These are phyloP conservation scores for Habroteleia sp. DNA, from an alignment of 2,888 invertebrate genomes.

Conservation along the genomic window DNA sequence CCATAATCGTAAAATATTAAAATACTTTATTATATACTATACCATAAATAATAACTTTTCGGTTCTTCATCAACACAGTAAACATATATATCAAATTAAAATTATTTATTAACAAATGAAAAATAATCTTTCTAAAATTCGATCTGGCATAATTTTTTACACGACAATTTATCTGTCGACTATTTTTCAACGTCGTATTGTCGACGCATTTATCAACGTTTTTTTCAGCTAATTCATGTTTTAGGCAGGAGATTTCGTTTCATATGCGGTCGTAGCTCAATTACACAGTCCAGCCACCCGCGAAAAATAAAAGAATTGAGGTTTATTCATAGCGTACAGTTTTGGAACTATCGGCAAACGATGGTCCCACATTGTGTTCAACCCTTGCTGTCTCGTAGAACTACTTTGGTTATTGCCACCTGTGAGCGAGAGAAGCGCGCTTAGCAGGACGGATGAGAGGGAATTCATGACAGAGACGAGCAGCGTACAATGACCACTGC, in stretches of 20 bases:
- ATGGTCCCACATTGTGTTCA: slow-evolving; percentile 66
- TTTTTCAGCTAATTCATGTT: slow-evolving; percentile 28
- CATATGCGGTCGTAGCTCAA: slow-evolving; percentile 67
- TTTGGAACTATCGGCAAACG: slow-evolving; percentile 67
- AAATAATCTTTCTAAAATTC: slow-evolving; percentile 1
- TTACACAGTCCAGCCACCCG: slow-evolving; percentile 53
- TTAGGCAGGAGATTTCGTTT: slow-evolving; percentile 64
- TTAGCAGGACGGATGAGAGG: slow-evolving; percentile 60
- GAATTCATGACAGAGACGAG: slow-evolving; percentile 60
- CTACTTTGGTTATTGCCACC: slow-evolving; percentile 74
- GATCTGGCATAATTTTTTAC: not conserved
- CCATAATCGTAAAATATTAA: too few species aligned
- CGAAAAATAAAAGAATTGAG: slow-evolving; percentile 50
- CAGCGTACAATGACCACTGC: slow-evolving; percentile 74
- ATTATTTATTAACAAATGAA: not conserved
- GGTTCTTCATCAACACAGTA: too few species aligned
- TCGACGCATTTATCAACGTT: slow-evolving; percentile 32
- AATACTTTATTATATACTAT: too few species aligned
- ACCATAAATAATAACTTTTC: too few species aligned
- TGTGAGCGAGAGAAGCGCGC: slow-evolving; percentile 73
- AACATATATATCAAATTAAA: too few species aligned
- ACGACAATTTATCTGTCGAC: not conserved
- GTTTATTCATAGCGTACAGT: slow-evolving; percentile 67
- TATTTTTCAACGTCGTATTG: slow-evolving; percentile 8
- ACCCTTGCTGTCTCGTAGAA: slow-evolving; percentile 53